Conservation (phyloP, 2,113 vertebrate genomes). For the Oophaga pumilio region DNA sequence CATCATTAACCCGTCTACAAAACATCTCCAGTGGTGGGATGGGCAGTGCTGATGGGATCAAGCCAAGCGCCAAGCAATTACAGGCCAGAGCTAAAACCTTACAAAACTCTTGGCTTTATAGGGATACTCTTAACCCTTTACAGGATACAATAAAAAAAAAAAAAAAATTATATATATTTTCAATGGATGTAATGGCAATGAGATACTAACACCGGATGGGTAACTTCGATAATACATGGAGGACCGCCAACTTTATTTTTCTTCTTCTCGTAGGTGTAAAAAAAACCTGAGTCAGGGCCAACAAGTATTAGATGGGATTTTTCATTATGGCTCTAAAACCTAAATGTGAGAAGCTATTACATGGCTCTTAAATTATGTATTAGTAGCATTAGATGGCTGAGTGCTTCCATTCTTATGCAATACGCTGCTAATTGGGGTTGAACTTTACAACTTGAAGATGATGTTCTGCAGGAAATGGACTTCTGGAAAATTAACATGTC, state of each 20-base stretch:
- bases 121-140: slow-evolving; percentile 39
- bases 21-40: slow-evolving; percentile 19
- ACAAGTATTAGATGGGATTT: slow-evolving; percentile 30
- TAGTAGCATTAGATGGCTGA: slow-evolving; percentile 57
- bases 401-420: slow-evolving; percentile 53
- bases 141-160: neutral
- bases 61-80: slow-evolving; percentile 49
- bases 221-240: slow-evolving; percentile 24
- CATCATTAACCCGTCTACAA: slow-evolving; percentile 51
- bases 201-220: neutral
- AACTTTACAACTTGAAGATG: slow-evolving; percentile 51
- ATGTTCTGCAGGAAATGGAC: slow-evolving; percentile 44
- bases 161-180: no score
- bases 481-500: slow-evolving; percentile 41
- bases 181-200: neutral
- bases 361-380: slow-evolving; percentile 56
- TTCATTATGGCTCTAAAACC: slow-evolving; percentile 53
- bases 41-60: slow-evolving; percentile 34
- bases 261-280: slow-evolving; percentile 24
- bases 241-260: slow-evolving; percentile 6
- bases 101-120: neutral
- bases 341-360: slow-evolving; percentile 58
- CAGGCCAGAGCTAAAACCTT: neutral
- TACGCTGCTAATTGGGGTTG: slow-evolving; percentile 56
- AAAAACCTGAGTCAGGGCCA: slow-evolving; percentile 5